These are phyloP conservation scores for Chromobotia macracanthus DNA, from an alignment of 2,797 vertebrate species.

Conservation along the genomic window DNA sequence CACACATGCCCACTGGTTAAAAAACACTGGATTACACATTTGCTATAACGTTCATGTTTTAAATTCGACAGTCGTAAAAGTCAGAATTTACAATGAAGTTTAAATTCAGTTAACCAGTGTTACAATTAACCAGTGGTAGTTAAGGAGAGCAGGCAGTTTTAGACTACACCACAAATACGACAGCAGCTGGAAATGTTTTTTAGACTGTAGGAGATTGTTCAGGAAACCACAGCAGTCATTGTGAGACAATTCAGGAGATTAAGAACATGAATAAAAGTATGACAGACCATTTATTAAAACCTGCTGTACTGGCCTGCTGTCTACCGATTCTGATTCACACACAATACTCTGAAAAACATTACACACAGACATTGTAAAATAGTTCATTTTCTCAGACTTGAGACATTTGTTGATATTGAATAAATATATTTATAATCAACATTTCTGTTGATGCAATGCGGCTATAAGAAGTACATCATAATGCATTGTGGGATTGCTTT, in stretches of 20 bases:
- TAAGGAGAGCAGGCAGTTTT: conserved; percentile 47
- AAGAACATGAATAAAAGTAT: too few relatives aligned
- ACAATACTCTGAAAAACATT: background rate
- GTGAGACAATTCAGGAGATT: background rate
- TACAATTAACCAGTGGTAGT: conserved; percentile 70
- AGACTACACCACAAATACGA: conserved; percentile 45
- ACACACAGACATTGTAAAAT: background rate
- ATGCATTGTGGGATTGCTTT: too few relatives aligned
- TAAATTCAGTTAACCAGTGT: too few relatives aligned
- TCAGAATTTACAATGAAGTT: too few relatives aligned
- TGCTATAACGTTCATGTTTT: background rate
- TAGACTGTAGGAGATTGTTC: conserved; percentile 65
- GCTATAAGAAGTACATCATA: background rate
- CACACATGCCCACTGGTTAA: conserved; percentile 61
- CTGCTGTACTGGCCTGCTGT: too few relatives aligned
- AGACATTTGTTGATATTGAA: background rate
- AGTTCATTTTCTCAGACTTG: too few relatives aligned
- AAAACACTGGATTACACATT: conserved; percentile 67
- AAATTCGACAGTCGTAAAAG: too few relatives aligned
- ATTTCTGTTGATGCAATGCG: too few relatives aligned
- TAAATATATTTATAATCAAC: too few relatives aligned
- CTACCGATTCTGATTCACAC: too few relatives aligned
- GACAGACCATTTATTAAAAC: background rate
- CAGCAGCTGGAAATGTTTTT: conserved; percentile 43
- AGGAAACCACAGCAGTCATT: conserved; percentile 15